phyloP scores from a whole-genome alignment of 2,888 invertebrate genomes.

The Xestia sexstrigata region DNA sequence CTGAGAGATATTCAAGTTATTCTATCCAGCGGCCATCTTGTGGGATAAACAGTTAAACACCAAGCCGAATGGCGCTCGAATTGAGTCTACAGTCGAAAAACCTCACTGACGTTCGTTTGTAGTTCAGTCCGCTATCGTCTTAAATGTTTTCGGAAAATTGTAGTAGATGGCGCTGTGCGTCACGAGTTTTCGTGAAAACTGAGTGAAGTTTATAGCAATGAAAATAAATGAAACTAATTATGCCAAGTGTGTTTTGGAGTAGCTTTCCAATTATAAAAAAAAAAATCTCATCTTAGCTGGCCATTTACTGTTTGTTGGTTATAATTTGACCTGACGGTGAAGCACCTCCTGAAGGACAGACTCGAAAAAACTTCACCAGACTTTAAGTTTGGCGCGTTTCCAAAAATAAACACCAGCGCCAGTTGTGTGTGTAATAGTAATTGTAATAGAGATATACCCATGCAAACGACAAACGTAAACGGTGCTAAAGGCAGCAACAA shows the following conservation, averaged over 20 bases:
- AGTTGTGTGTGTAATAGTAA: slow-evolving; percentile 51
- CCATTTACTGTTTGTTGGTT: no score
- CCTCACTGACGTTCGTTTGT: background rate
- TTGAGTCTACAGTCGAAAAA: slow-evolving; percentile 11
- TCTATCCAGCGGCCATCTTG: slow-evolving; percentile 43
- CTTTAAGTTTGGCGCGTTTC: background rate
- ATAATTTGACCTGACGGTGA: background rate
- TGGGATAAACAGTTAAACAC: slow-evolving; percentile 19
- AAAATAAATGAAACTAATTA: slow-evolving; percentile 2
- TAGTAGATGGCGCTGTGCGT: slow-evolving; percentile 56
- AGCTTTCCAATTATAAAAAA: no score
- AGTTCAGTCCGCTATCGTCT: background rate
- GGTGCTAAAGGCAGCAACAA: slow-evolving; percentile 59
- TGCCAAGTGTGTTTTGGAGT: background rate
- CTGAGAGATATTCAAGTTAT: background rate
- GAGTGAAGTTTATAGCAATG: background rate
- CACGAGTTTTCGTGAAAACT: slow-evolving; percentile 12
- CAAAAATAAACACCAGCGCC: slow-evolving; percentile 14
- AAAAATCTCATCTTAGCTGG: no score
- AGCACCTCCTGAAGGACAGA: background rate
- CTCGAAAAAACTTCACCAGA: background rate
- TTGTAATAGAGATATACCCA: slow-evolving; percentile 66
- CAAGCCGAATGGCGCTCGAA: background rate
- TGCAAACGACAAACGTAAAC: slow-evolving; percentile 64
- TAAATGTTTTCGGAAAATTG: slow-evolving; percentile 1